A percentile compares a stretch with the other conserved stretches of the same genome.
Conservation (phyloP, 2,888 invertebrate genomes). For the Campoplex capitator region DNA sequence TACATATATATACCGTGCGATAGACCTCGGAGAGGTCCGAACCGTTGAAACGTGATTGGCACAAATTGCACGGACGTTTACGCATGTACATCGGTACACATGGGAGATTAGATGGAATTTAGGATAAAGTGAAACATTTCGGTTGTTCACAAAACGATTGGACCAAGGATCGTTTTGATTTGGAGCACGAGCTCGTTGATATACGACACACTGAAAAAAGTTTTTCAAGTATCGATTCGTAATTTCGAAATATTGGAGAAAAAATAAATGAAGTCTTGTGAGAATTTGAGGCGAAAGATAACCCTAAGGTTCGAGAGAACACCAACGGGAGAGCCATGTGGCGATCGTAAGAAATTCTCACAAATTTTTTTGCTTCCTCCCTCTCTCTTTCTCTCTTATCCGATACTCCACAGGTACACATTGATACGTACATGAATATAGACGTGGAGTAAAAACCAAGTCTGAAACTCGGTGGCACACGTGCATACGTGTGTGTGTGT, state of each 20-base stretch:
- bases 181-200: neutral
- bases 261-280: neutral
- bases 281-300: slow-evolving; percentile 55
- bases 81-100: slow-evolving; percentile 14
- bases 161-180: neutral
- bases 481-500: neutral
- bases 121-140: slow-evolving; percentile 36
- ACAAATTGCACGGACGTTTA: slow-evolving; percentile 29
- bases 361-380: slow-evolving; percentile 7
- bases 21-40: slow-evolving; percentile 18
- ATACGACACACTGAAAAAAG: no score
- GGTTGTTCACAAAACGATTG: neutral
- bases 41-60: slow-evolving; percentile 49
- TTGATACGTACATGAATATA: slow-evolving; percentile 10
- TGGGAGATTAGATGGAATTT: slow-evolving; percentile 30
- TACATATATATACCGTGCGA: neutral
- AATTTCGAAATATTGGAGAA: neutral
- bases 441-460: neutral
- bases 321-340: slow-evolving; percentile 47
- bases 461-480: slow-evolving; percentile 29
- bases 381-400: slow-evolving; percentile 36
- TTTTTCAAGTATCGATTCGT: neutral
- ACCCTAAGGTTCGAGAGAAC: slow-evolving; percentile 32
- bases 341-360: slow-evolving; percentile 57
- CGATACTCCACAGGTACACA: slow-evolving; percentile 40